These are phyloP conservation scores for Charaxes varanes DNA, from an alignment of 1,140 invertebrate genomes.

Conservation along the genomic window DNA sequence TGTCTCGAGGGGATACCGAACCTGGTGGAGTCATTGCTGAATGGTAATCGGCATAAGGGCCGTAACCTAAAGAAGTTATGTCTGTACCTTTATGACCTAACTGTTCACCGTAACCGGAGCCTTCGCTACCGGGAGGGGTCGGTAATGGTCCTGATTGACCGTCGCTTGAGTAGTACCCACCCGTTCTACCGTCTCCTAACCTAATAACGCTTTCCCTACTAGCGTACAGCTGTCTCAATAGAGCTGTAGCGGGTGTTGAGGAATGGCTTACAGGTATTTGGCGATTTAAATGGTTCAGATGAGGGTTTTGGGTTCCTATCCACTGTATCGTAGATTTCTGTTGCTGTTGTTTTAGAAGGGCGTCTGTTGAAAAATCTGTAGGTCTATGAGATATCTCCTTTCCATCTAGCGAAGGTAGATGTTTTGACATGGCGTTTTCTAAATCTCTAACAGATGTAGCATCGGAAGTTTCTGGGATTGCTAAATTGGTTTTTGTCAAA, in stretches of 20 bases:
- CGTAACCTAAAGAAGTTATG: conserved; percentile 68
- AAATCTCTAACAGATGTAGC: conserved; percentile 89
- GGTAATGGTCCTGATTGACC: conserved; percentile 84
- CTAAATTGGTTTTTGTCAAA: conserved; percentile 53
- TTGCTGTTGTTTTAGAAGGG: conserved; percentile 86
- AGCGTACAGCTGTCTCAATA: conserved; percentile 92
- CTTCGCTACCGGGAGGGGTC: conserved; percentile 89
- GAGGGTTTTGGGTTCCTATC: conserved; percentile 88
- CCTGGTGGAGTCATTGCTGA: conserved; percentile 96
- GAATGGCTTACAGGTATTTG: conserved; percentile 72
- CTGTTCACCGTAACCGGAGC: conserved; percentile 84
- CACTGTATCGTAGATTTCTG: conserved; percentile 94
- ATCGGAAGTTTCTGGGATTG: conserved; percentile 60
- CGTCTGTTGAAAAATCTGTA: conserved; percentile 91
- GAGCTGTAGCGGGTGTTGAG: conserved; percentile 85
- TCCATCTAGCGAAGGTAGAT: conserved; percentile 81
- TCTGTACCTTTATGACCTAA: conserved; percentile 61
- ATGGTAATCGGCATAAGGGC: conserved; percentile 87
- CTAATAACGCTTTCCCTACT: conserved; percentile 96
- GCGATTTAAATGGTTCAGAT: conserved; percentile 79
- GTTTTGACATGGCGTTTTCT: conserved; percentile 97
- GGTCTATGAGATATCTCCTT: conserved; percentile 80
- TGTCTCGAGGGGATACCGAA: conserved; percentile 94
- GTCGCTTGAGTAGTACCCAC: conserved; percentile 69
- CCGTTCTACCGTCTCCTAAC: conserved; percentile 78